These are phyloP conservation scores for Tonatia bakeri DNA, from an alignment of 2,113 vertebrate species.

Conservation along the genomic window DNA sequence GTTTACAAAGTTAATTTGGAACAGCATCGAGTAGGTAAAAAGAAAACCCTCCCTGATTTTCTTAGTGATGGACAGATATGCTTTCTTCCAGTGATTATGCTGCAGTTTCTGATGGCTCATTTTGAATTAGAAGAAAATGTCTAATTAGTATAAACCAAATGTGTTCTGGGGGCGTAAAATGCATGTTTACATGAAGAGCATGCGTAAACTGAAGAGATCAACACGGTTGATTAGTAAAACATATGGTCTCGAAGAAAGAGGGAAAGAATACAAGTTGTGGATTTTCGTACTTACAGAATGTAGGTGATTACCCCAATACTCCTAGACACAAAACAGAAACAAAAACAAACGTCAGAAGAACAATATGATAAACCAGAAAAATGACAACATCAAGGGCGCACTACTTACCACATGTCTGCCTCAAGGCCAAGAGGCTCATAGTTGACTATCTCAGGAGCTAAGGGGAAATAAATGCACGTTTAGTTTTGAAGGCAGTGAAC, in stretches of 20 bases:
- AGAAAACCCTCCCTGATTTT: neutral
- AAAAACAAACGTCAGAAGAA: slow-evolving; percentile 63
- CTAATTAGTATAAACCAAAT: slow-evolving; percentile 46
- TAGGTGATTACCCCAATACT: slow-evolving; percentile 91
- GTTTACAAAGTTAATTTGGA: slow-evolving; percentile 35
- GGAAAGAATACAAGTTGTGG: neutral
- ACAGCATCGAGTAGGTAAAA: neutral
- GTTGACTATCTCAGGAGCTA: slow-evolving; percentile 99
- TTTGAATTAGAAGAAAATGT: slow-evolving; percentile 9
- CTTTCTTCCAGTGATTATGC: slow-evolving; percentile 9
- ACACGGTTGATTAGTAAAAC: slow-evolving; percentile 11
- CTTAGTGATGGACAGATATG: neutral
- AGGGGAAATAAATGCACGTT: slow-evolving; percentile 68
- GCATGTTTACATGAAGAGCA: neutral
- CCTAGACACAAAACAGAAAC: slow-evolving; percentile 78
- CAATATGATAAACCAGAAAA: neutral
- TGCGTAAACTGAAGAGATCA: neutral
- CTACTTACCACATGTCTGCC: slow-evolving; percentile 98
- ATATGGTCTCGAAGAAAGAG: slow-evolving; percentile 36
- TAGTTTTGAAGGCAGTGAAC: neutral
- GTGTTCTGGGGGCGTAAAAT: neutral
- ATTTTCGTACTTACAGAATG: slow-evolving; percentile 87
- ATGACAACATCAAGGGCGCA: neutral
- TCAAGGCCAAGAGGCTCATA: slow-evolving; percentile 97
- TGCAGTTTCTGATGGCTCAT: slow-evolving; percentile 18